Base-by-base conservation (phyloP, 2,888 invertebrate genomes). In the Argyresthia albistria region DNA sequence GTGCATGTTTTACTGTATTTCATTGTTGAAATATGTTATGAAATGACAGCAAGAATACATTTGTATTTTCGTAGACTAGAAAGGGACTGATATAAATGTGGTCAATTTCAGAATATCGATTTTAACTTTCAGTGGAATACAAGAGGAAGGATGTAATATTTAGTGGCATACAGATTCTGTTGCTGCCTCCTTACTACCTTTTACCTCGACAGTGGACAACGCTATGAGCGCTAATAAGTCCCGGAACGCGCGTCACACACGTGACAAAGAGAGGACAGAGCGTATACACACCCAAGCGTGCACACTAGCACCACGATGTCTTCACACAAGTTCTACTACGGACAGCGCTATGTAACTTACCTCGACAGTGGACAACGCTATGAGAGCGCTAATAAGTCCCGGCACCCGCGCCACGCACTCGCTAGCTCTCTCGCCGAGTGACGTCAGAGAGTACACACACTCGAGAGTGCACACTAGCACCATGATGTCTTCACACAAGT, bases 381-480 rank as follows among this genome's bases (percentile, higher is more conserved):
- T 15, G 12, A 45, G n/a, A 43, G 9, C n/a, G 10, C 12, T 45
- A 46, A 98, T 91, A 48, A 97, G 91, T 4, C 96, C 96, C 58
- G 95, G 94, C 60, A 96, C 95, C 59, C 93, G 90, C 55, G 96
- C 94, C 53, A 98, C 94, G 60, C 93, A 90, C 72, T 96, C 96
- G 72, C 97, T 96, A 4, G 97, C 93, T 53, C 93, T 90, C 66
- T 96, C 95, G 9, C 98, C 99, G 57, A 99, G 86, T 43, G 97
- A 95, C 55, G 97, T 97, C 56, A 99, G 89, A 37, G 98, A 96
- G 82, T 98, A 98, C 60, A 99, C 91, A 71, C 98, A 96, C 87
- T 99, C 99, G 60, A 99, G 83, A 1, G 98, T 96, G 70, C 97
- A 96, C 57, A 99, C 95, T 49, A 98, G 89, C 66, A 99, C 89